Conservation (phyloP, 2,888 invertebrate genomes). For the Dione juno region DNA sequence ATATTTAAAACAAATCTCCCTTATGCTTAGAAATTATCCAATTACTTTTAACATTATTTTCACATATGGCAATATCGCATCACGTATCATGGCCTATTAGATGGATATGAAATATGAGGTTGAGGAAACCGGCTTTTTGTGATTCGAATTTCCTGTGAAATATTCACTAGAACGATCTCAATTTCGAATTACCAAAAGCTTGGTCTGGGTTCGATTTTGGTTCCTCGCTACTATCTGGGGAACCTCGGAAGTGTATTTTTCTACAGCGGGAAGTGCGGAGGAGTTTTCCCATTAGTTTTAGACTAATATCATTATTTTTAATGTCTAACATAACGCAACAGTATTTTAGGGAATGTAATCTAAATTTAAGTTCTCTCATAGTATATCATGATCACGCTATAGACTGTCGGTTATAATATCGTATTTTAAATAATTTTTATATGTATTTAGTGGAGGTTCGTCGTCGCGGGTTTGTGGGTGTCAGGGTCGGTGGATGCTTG, state of each 20-base stretch:
- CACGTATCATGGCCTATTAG: conserved; percentile 47
- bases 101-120: conserved; percentile 28
- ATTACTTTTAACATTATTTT: conserved; percentile 40
- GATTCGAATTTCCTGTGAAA: conserved; percentile 30
- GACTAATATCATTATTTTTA: conserved; percentile 82
- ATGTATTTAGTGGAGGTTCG: conserved; percentile 51
- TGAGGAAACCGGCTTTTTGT: conserved; percentile 32
- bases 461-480: conserved; percentile 47
- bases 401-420: conserved; percentile 56
- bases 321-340: conserved; percentile 77
- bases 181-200: conserved; percentile 37
- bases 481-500: conserved; percentile 42
- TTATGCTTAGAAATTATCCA: conserved; percentile 57
- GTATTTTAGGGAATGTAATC: conserved; percentile 78
- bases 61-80: conserved; percentile 53
- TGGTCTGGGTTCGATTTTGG: conserved; percentile 31
- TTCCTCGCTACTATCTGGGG: conserved; percentile 28
- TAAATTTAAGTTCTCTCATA: conserved; percentile 73
- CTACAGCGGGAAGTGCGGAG: conserved; percentile 41
- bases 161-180: conserved; percentile 48
- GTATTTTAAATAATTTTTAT: conserved; percentile 48
- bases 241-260: conserved; percentile 39
- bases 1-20: conserved; percentile 47
- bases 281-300: conserved; percentile 62
- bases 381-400: conserved; percentile 55